Base-by-base conservation (phyloP, 2,797 vertebrate species). In the Euthynnus affinis region DNA sequence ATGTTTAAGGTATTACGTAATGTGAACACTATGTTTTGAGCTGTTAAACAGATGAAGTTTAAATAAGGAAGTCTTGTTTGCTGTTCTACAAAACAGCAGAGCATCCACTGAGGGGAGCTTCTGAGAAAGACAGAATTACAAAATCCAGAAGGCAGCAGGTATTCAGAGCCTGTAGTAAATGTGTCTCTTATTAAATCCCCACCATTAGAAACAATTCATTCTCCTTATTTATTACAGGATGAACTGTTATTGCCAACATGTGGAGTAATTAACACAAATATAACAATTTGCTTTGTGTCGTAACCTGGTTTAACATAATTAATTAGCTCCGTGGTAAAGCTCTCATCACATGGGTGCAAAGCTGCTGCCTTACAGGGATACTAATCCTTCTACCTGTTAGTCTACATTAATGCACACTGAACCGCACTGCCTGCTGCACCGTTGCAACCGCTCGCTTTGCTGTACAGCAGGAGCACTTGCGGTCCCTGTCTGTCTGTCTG, bases 291-390 rank as follows among this genome's bases (percentile, higher is more conserved):
- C 29, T 42, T 55, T 14, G 27, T 71, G 66, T 71, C 27, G 17
- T 64, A 76, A 76, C 20, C 32, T 46, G 23, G 40, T 73, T 77
- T 64, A 12, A 74, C 71, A 75, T 22, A 20, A 78, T 81, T 57
- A 81, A 93, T 91, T 88, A 89, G 78, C 78, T 27, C 27, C 2
- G n/a, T 23, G 5, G 52, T 67, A 88, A 90, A 91, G 82, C 90
- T 88, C 76, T 40, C 65, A 82, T 89, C 91, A 92, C 91, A 89
- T 91, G 92, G 82, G 49, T 1, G 51, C 82, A 89, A 93, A 93
- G 84, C 91, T 59, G 85, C 80, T 73, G 75, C 74, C 80, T 48
- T 9, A 17, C 74, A 1, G 53, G 71, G 55, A 71, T 40, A 51
- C 23, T 93, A 92, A 93, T 91, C 91, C 89, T 1, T 44, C 68